Base-by-base conservation (phyloP, 2,888 invertebrate species). In the Pteria penguin region DNA sequence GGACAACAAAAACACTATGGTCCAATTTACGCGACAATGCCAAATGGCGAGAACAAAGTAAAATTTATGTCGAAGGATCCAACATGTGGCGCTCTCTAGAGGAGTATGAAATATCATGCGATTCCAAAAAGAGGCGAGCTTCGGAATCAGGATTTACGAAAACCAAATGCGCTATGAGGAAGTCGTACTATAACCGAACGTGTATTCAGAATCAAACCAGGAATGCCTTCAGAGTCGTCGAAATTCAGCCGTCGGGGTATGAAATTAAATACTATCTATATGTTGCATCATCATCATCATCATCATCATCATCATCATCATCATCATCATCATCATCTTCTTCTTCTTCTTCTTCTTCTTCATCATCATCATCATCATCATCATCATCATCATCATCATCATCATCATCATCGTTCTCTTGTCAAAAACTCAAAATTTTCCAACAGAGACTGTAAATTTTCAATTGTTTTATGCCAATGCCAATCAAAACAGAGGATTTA, bases 1-100 rank as follows among this genome's bases (percentile, higher is more conserved):
- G 89, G 89, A 83, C 81, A 31, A 89, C 89, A 4, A 79, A 82
- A 22, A 85, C 84, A 32, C 85, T 84, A 84, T 87, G 88, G 87
- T 81, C 88, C 4, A 84, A 85, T 62, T 78, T 89, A 4, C 81
- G 87, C 5, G 81, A 87, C 60, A 80, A 81, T 26, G 87, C 87
- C 2, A 84, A 85, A 61, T 83, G 84, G 79, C 80, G 82, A 18
- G 86, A 89, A 74, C 87, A 84, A 61, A 85, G 87, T 60, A 87
- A 88, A 27, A 79, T 85, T 0, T 85, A 73, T 65, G 85, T 85
- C n/a, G 71, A 82, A 62, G 82, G 86, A 22, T 83, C 86, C 2
- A 78, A 83, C 36, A 86, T 88, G 66, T 85, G 86, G 86, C 81
- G 85, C 5, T 83, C 83, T 58, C 77, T 83, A 2, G 84, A 87